Evolutionary conservation across 2,888 invertebrate species (phyloP).

Genomic region (Cerastoderma edule): DNA sequence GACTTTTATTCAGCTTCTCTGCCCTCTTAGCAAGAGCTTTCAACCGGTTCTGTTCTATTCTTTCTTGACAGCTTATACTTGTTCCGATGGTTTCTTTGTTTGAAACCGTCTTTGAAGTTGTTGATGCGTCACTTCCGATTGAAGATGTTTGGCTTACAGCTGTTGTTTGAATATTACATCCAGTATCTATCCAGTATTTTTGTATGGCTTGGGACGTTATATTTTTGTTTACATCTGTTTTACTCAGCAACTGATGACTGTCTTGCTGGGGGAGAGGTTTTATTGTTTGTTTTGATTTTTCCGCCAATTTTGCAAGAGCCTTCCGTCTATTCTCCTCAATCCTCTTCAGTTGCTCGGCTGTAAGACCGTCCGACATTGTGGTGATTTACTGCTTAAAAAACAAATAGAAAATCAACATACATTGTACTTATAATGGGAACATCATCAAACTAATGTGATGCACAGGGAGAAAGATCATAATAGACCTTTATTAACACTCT

Average conservation of each 20-base stretch:
- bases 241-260: too few species aligned
- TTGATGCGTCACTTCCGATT: neutral
- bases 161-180: too few species aligned
- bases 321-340: slow-evolving; percentile 84
- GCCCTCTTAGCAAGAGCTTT: slow-evolving; percentile 83
- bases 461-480: too few species aligned
- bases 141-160: neutral
- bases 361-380: slow-evolving; percentile 60
- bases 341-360: slow-evolving; percentile 83
- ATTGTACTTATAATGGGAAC: too few species aligned
- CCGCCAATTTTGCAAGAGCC: slow-evolving; percentile 83
- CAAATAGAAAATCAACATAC: too few species aligned
- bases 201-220: too few species aligned
- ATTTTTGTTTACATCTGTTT: too few species aligned
- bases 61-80: slow-evolving; percentile 31
- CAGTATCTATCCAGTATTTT: too few species aligned
- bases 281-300: slow-evolving; percentile 2
- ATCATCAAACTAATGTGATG: too few species aligned
- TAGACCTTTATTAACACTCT: too few species aligned
- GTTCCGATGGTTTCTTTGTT: neutral
- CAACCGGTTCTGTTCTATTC: slow-evolving; percentile 84
- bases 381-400: too few species aligned
- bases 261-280: neutral
- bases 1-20: slow-evolving; percentile 50
- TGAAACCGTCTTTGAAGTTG: neutral